A percentile compares a stretch with the other conserved stretches of the same genome.
Evolutionary conservation across 2,113 vertebrate species (phyloP).

Genomic region (Plecturocebus donacophilus): DNA sequence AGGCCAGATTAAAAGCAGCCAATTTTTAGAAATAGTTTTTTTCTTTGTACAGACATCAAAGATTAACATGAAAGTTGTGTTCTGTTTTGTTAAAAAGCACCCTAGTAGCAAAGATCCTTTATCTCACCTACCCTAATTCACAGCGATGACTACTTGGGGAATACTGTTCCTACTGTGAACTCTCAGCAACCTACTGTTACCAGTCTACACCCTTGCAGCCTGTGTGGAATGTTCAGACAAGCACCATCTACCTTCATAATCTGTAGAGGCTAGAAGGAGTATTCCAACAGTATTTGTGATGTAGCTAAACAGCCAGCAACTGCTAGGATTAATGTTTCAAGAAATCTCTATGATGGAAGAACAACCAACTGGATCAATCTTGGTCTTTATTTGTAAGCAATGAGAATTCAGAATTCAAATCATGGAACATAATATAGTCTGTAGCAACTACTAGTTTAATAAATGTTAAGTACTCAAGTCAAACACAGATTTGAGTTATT

Average conservation of each 20-base stretch:
- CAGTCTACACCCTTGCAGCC: background rate
- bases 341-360: background rate
- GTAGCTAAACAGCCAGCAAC: background rate
- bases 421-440: background rate
- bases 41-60: background rate
- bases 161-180: background rate
- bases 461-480: background rate
- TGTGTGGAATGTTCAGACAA: background rate
- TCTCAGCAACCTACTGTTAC: background rate
- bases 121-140: background rate
- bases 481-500: constrained; percentile 6
- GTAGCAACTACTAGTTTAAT: background rate
- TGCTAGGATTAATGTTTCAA: background rate
- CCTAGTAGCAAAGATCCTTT: background rate
- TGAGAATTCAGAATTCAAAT: constrained; percentile 34
- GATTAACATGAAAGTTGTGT: background rate
- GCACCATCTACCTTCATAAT: background rate
- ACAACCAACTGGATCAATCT: background rate
- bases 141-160: background rate
- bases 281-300: background rate
- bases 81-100: background rate
- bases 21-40: background rate
- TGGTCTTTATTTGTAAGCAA: background rate
- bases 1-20: background rate
- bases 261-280: background rate